Evolutionary conservation across 2,888 invertebrate genomes (phyloP).

Genomic region (Hypercompe scribonia): DNA sequence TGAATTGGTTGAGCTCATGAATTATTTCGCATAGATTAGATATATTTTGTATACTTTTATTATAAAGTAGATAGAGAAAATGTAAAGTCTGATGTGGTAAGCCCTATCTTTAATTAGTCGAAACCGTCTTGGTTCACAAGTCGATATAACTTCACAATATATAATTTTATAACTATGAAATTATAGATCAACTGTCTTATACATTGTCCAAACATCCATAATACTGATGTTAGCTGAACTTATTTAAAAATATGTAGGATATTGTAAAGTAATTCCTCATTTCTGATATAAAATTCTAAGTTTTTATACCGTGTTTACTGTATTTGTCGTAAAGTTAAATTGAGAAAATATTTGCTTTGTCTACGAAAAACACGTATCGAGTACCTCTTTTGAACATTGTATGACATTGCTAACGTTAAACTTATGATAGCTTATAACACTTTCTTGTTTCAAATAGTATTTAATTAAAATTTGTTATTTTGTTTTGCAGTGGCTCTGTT

Average conservation of each 20-base stretch:
- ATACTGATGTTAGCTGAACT: not conserved
- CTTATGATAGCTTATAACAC: not conserved
- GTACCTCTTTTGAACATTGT: not conserved
- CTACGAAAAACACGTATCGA: not conserved
- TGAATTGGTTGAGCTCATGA: not conserved
- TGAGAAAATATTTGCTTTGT: not conserved
- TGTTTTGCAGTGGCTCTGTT: not conserved
- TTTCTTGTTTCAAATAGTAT: not conserved
- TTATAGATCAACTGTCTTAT: no score
- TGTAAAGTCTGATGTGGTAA: no score
- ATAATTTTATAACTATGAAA: no score
- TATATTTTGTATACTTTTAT: not conserved
- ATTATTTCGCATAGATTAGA: not conserved
- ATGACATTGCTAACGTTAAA: not conserved
- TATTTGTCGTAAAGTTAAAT: not conserved
- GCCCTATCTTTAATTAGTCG: no score
- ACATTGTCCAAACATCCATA: no score
- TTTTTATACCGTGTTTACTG: slow-evolving; percentile 4
- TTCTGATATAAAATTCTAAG: not conserved
- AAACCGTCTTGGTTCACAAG: no score
- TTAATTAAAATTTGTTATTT: not conserved
- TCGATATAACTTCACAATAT: no score
- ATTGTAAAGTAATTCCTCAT: not conserved
- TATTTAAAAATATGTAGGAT: not conserved
- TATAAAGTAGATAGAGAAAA: no score